Conservation (phyloP, 2,888 invertebrate species). For the Prosapia bicincta region DNA sequence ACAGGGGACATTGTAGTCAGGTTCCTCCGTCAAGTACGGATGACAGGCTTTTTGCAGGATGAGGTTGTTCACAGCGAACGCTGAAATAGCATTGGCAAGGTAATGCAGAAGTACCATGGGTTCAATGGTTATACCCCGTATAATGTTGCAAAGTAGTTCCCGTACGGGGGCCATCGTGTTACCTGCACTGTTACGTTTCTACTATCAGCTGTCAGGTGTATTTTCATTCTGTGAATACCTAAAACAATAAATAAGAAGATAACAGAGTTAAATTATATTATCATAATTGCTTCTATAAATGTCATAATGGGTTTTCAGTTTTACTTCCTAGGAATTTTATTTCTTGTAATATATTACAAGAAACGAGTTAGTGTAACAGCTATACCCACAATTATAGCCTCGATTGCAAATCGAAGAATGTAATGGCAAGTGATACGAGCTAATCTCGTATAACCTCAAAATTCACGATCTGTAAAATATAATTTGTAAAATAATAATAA, state of each 20-base stretch:
- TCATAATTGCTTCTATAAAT: not conserved
- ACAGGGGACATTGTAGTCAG: not conserved
- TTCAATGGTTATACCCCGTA: conserved; percentile 14
- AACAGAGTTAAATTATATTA: not conserved
- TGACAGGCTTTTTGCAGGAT: conserved; percentile 28
- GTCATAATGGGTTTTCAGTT: too few species aligned
- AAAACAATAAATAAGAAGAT: not conserved
- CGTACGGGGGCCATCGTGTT: not conserved
- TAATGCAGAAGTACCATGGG: conserved; percentile 31
- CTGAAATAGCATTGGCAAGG: conserved; percentile 7
- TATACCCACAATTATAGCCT: too few species aligned
- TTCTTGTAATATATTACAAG: too few species aligned
- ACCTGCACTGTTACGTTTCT: not conserved
- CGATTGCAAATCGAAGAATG: too few species aligned
- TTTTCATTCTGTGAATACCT: not conserved
- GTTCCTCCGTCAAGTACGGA: conserved; percentile 8
- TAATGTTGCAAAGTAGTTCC: not conserved
- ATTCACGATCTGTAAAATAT: too few species aligned
- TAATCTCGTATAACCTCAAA: too few species aligned
- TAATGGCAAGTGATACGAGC: too few species aligned
- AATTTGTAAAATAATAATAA: too few species aligned
- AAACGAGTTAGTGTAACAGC: too few species aligned
- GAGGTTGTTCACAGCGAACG: conserved; percentile 21
- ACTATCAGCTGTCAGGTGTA: not conserved
- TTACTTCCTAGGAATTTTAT: too few species aligned